These are phyloP conservation scores for Actias luna DNA, from an alignment of 2,888 invertebrate genomes.

Conservation along the genomic window DNA sequence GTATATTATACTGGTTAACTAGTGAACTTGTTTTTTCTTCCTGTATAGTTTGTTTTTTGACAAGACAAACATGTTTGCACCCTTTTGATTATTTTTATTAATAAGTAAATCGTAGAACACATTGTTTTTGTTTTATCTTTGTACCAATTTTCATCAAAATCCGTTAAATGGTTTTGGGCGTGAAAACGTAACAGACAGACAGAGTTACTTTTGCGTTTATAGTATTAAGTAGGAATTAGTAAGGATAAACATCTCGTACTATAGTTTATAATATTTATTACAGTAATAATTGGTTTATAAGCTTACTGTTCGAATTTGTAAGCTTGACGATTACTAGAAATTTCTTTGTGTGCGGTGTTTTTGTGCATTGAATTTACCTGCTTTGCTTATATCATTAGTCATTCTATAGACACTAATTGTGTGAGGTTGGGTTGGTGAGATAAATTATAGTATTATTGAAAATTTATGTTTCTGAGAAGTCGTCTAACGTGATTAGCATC, in stretches of 20 bases:
- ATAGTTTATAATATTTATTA: neutral
- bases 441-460: neutral
- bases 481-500: neutral
- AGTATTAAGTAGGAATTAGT: too few relatives aligned
- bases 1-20: too few relatives aligned
- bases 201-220: too few relatives aligned
- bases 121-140: neutral
- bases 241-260: too few relatives aligned
- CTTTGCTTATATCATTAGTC: neutral
- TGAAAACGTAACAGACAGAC: too few relatives aligned
- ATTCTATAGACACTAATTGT: neutral
- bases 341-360: neutral
- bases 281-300: neutral
- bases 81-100: too few relatives aligned
- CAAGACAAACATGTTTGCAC: too few relatives aligned
- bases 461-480: neutral
- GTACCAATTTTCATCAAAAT: neutral
- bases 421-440: neutral
- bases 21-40: too few relatives aligned
- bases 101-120: too few relatives aligned
- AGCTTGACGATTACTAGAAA: neutral
- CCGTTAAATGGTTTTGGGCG: too few relatives aligned
- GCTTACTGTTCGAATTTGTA: neutral
- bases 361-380: neutral
- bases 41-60: too few relatives aligned